Percentiles rank a stretch among this genome's conserved stretches.
These are phyloP conservation scores for Sphaeridia pumilis DNA, from an alignment of 2,888 invertebrate species.

Conservation along the genomic window DNA sequence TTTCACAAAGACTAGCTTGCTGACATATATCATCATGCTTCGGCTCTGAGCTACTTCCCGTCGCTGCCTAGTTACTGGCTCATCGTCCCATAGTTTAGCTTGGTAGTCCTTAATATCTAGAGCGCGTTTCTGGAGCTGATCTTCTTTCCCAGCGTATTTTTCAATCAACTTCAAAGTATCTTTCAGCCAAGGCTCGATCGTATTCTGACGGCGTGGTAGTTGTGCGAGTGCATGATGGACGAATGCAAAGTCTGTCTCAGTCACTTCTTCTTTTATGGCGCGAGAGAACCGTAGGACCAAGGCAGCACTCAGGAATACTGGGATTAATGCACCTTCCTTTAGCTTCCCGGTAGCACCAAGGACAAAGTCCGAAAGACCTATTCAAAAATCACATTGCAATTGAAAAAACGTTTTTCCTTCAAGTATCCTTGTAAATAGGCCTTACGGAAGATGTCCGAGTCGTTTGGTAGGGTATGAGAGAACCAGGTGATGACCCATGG, in stretches of 20 bases:
- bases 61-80: slow-evolving; percentile 20
- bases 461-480: slow-evolving; percentile 32
- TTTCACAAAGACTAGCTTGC: slow-evolving; percentile 26
- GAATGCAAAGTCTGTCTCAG: slow-evolving; percentile 28
- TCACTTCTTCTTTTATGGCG: slow-evolving; percentile 19
- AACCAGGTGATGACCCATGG: slow-evolving; percentile 36
- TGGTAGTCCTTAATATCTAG: slow-evolving; percentile 29
- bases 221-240: slow-evolving; percentile 31
- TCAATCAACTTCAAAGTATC: slow-evolving; percentile 26
- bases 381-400: background rate
- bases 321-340: slow-evolving; percentile 24
- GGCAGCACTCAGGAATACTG: slow-evolving; percentile 30
- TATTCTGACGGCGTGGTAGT: slow-evolving; percentile 21
- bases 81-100: slow-evolving; percentile 30
- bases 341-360: slow-evolving; percentile 24
- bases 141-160: slow-evolving; percentile 24
- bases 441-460: slow-evolving; percentile 33
- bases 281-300: slow-evolving; percentile 24
- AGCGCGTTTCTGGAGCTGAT: slow-evolving; percentile 19
- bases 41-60: slow-evolving; percentile 6
- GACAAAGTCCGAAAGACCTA: slow-evolving; percentile 33
- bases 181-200: slow-evolving; percentile 31
- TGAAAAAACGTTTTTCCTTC: background rate
- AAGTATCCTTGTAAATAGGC: background rate
- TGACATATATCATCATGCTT: slow-evolving; percentile 13